Base-by-base conservation (phyloP, 2,888 invertebrate species). In the Lissonota sp. region DNA sequence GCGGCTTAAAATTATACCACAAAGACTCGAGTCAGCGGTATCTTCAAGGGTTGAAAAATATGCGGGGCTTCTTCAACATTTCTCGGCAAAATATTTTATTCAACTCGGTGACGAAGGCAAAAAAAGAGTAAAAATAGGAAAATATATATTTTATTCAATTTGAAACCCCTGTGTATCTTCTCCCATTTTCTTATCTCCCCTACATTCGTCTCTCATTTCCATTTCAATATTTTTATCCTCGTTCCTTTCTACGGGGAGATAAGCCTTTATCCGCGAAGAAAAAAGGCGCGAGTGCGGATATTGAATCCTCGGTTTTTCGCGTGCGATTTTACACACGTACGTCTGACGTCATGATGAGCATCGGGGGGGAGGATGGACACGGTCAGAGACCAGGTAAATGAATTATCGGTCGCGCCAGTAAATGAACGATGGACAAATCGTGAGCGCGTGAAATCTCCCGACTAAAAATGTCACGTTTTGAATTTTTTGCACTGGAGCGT, bases 191-290 rank as follows among this genome's bases (percentile, higher is more conserved):
- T 53, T 12, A 12, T 40, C 62, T 44, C 12, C 5, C 26, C 14
- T 37, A 10, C 57, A 5, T 6, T 42, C 42, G 12, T 42, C 6
- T 58, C 39, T 39, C 39, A 46, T 58, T 67, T 67, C 26, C 39
- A 49, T 70, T 70, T 49, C 55, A 26, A 70, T 58, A 37, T 70
- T 58, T 70, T 70, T 58, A 40, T 46, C 53, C 39, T 16, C 53
- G 8, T 64, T 4, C 64, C 26, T 26, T 26, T 14, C 12, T 14
- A 12, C 14, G 14, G 6, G 6, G 14, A 53, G 16, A 46, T 26
- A 10, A 44, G 44, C 4, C 40, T 39, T 39, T 37, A 6, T 60
- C 14, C 14, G 8, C 12, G 14, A 53, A 53, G 14, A 14, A 53
- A 26, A 53, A 53, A 12, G 53, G 7, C 53, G 12, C 51, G 12